Conservation (phyloP, 1,140 invertebrate genomes). For the Procambarus virginalis region DNA sequence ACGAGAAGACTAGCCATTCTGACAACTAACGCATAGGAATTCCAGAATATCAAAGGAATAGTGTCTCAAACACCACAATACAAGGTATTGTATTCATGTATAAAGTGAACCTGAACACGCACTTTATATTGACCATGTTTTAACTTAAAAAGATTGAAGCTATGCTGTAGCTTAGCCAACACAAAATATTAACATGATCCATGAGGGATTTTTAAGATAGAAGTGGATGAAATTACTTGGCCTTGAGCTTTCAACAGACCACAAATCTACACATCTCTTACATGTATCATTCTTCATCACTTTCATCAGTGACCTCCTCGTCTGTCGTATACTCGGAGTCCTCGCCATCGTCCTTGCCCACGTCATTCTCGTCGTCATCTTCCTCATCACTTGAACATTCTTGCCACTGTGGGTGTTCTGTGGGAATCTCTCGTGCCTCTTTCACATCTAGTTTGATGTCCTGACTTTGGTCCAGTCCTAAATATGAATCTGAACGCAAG, state of each 20-base stretch:
- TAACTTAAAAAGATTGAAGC: neutral
- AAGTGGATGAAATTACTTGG: slow-evolving; percentile 1
- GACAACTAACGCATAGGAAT: neutral
- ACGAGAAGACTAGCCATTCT: neutral
- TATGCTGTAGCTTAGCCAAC: neutral
- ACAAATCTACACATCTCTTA: neutral
- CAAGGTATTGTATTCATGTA: neutral
- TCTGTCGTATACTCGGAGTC: slow-evolving; percentile 71
- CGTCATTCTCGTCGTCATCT: slow-evolving; percentile 80
- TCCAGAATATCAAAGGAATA: neutral
- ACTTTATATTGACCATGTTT: neutral
- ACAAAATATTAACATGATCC: neutral
- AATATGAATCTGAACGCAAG: slow-evolving; percentile 95
- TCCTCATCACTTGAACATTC: slow-evolving; percentile 92
- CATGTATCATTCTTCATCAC: slow-evolving; percentile 58
- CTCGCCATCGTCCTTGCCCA: slow-evolving; percentile 74
- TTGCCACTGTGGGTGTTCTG: slow-evolving; percentile 96
- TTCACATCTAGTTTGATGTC: slow-evolving; percentile 97
- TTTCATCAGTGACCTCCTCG: slow-evolving; percentile 70
- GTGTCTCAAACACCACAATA: neutral
- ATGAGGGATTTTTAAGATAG: neutral
- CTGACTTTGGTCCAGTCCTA: slow-evolving; percentile 91
- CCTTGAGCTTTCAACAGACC: slow-evolving; percentile 8
- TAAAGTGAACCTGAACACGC: neutral
- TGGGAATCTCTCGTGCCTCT: slow-evolving; percentile 91